A percentile compares a stretch with the other conserved stretches of the same genome.
These are phyloP conservation scores for Ginglymostoma cirratum DNA, from an alignment of 2,113 vertebrate genomes.

Conservation along the genomic window DNA sequence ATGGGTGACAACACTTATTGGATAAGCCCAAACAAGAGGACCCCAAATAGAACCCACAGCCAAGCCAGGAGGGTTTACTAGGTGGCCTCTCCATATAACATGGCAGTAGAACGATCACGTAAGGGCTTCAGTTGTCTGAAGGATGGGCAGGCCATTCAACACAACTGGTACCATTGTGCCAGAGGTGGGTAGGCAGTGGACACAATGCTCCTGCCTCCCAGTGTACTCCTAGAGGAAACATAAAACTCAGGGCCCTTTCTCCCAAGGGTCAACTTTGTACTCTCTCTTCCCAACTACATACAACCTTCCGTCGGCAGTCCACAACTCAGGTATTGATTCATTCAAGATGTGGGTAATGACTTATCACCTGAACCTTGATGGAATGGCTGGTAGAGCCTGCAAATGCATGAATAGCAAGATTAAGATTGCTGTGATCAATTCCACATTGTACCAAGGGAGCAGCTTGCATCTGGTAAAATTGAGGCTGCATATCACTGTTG, in stretches of 20 bases:
- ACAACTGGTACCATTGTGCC: no score
- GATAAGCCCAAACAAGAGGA: no score
- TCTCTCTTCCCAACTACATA: neutral
- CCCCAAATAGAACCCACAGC: no score
- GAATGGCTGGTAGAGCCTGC: neutral
- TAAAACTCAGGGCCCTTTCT: neutral
- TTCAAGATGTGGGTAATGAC: neutral
- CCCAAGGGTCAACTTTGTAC: neutral
- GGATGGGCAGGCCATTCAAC: no score
- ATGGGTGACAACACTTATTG: no score
- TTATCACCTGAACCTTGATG: neutral
- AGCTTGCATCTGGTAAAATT: neutral
- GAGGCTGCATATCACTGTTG: neutral
- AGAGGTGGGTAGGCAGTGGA: neutral
- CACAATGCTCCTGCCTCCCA: neutral
- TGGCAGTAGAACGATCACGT: no score
- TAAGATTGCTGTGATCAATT: neutral
- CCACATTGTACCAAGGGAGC: neutral
- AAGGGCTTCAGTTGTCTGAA: no score
- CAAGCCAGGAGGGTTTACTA: no score
- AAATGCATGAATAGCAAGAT: neutral
- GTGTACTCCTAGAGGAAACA: neutral
- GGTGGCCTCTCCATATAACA: no score
- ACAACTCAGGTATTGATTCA: neutral
- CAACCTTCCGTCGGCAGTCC: neutral